Evolutionary conservation across 2,113 vertebrate species (phyloP).

Genomic region (Anarrhichthys ocellatus): DNA sequence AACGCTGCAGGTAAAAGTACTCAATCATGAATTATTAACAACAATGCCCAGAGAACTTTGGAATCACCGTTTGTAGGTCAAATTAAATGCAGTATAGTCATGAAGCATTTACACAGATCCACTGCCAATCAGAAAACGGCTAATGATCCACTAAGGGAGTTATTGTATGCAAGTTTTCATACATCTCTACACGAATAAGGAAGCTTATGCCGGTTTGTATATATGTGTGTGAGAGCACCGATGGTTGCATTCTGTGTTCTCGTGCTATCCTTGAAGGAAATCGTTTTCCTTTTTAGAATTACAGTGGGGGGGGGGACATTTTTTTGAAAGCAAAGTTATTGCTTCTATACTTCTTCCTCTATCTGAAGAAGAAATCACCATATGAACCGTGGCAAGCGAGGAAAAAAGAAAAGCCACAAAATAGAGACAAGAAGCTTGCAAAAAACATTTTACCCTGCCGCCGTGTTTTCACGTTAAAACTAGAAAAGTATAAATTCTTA

Average conservation of each 20-base stretch:
- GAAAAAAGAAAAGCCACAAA: background rate
- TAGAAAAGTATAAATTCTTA: background rate
- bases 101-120: slow-evolving; percentile 26
- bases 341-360: slow-evolving; percentile 9
- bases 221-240: background rate
- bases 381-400: background rate
- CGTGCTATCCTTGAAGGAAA: background rate
- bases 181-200: background rate
- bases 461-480: background rate
- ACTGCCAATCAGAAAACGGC: slow-evolving; percentile 13
- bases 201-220: background rate
- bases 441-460: background rate
- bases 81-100: slow-evolving; percentile 18
- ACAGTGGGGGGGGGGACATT: slow-evolving; percentile 1
- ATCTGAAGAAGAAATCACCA: slow-evolving; percentile 20
- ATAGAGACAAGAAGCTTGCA: background rate
- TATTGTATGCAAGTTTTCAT: background rate
- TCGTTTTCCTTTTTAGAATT: slow-evolving; percentile 21
- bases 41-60: slow-evolving; percentile 35
- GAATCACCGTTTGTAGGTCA: slow-evolving; percentile 16
- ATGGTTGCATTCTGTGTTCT: background rate
- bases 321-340: background rate
- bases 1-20: slow-evolving; percentile 49
- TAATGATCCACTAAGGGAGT: slow-evolving; percentile 63
- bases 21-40: slow-evolving; percentile 71